Percentiles rank a stretch among this genome's conserved stretches.
Evolutionary conservation across 2,797 vertebrate species (phyloP).

Genomic region (Etheostoma perlongum): DNA sequence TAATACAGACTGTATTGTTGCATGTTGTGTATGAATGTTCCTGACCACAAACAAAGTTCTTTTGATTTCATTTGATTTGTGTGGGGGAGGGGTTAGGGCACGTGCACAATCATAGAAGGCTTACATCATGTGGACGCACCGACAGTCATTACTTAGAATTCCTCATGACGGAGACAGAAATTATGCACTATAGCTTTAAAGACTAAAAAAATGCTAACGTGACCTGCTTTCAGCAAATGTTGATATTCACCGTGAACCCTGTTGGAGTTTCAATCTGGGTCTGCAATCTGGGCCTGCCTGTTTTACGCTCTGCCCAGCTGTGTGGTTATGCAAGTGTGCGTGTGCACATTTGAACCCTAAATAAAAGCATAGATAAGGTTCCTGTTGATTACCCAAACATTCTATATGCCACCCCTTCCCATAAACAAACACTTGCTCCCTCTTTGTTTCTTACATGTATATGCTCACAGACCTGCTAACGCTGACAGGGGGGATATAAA

Average conservation of each 20-base stretch:
- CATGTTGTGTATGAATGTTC: no score
- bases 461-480: slow-evolving; percentile 12
- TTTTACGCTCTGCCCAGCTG: slow-evolving; percentile 21
- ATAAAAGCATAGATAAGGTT: slow-evolving; percentile 26
- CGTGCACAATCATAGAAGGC: no score
- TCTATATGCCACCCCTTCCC: not conserved
- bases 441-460: slow-evolving; percentile 1
- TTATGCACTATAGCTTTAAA: no score
- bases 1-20: no score
- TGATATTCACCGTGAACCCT: slow-evolving; percentile 48
- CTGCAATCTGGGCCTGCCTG: slow-evolving; percentile 27
- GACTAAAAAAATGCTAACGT: slow-evolving; percentile 37
- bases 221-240: slow-evolving; percentile 45
- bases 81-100: no score
- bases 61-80: no score
- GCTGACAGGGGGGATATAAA: slow-evolving; percentile 28
- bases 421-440: not conserved
- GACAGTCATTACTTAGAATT: no score
- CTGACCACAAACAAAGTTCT: no score
- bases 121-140: no score
- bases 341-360: not conserved
- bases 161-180: no score
- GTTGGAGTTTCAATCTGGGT: slow-evolving; percentile 37
- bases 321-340: not conserved
- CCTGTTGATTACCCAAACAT: slow-evolving; percentile 25